phyloP scores from a whole-genome alignment of 35 echinoderm and acorn worm genomes.

The Chiridota heheva region DNA sequence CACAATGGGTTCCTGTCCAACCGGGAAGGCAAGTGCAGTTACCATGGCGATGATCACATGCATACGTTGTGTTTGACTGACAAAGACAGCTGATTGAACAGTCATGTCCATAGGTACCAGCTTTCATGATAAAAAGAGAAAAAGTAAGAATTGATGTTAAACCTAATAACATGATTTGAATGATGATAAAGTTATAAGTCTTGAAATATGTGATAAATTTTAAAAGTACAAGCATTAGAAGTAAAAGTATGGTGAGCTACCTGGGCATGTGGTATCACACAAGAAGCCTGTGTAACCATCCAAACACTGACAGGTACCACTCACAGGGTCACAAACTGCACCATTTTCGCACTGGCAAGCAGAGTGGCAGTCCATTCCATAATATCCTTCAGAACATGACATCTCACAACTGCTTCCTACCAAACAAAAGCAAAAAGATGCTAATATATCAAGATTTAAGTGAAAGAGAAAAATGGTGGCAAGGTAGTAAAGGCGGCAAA shows the following conservation, averaged over 20 bases:
- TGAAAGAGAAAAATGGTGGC: too few species aligned
- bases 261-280: constrained; percentile 56
- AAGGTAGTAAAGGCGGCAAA: too few species aligned
- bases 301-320: constrained; percentile 59
- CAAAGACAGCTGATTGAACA: constrained; percentile 54
- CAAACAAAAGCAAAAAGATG: too few species aligned
- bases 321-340: constrained; percentile 50
- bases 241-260: too few species aligned
- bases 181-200: too few species aligned
- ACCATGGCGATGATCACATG: constrained; percentile 31
- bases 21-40: constrained; percentile 54
- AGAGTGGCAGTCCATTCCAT: constrained; percentile 56
- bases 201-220: too few species aligned
- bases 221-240: too few species aligned
- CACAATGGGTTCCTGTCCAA: constrained; percentile 32
- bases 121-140: too few species aligned
- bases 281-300: constrained; percentile 46
- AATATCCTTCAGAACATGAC: constrained; percentile 56
- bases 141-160: too few species aligned
- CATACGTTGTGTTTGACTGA: constrained; percentile 31
- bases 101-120: constrained; percentile 34
- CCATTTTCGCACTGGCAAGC: constrained; percentile 65
- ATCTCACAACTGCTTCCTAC: constrained; percentile 53
- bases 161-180: too few species aligned
- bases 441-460: too few species aligned